These are phyloP conservation scores for Pseudomyrmex pallidus DNA, from an alignment of 1,140 invertebrate genomes.

Conservation along the genomic window DNA sequence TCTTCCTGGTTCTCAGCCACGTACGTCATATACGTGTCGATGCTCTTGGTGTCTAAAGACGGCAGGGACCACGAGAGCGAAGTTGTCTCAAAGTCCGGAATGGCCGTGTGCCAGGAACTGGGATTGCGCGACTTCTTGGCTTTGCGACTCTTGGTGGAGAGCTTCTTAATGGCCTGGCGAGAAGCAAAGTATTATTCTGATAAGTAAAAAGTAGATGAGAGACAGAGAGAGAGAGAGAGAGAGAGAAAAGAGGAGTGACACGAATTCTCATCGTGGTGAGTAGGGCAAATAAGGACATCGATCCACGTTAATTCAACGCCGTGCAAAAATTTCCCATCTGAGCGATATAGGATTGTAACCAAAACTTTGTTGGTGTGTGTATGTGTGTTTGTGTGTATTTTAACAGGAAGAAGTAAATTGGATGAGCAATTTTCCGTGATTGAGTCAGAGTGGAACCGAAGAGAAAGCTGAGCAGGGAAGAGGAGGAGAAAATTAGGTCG, in stretches of 20 bases:
- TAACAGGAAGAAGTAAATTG: neutral
- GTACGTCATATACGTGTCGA: slow-evolving; percentile 82
- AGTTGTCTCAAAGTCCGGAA: slow-evolving; percentile 75
- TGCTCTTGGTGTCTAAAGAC: slow-evolving; percentile 80
- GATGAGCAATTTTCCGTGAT: neutral
- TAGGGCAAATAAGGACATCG: slow-evolving; percentile 20
- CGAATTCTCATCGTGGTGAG: neutral
- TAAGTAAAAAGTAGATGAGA: neutral
- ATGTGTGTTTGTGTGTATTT: too few relatives aligned
- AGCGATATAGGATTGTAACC: neutral
- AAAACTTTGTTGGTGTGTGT: neutral
- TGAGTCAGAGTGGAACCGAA: neutral
- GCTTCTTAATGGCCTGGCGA: slow-evolving; percentile 78
- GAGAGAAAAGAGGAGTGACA: neutral
- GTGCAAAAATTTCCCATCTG: neutral
- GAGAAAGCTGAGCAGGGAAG: neutral
- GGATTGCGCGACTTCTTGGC: slow-evolving; percentile 71
- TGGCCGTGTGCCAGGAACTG: slow-evolving; percentile 70
- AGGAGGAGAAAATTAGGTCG: slow-evolving; percentile 58
- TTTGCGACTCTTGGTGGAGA: slow-evolving; percentile 73
- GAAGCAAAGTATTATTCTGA: slow-evolving; percentile 18
- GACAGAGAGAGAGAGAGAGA: neutral
- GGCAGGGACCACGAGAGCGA: slow-evolving; percentile 80
- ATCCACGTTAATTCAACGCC: slow-evolving; percentile 29
- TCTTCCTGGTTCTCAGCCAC: slow-evolving; percentile 76